Evolutionary conservation across 2,797 vertebrate genomes (phyloP).

Genomic region (Pitangus sulphuratus): DNA sequence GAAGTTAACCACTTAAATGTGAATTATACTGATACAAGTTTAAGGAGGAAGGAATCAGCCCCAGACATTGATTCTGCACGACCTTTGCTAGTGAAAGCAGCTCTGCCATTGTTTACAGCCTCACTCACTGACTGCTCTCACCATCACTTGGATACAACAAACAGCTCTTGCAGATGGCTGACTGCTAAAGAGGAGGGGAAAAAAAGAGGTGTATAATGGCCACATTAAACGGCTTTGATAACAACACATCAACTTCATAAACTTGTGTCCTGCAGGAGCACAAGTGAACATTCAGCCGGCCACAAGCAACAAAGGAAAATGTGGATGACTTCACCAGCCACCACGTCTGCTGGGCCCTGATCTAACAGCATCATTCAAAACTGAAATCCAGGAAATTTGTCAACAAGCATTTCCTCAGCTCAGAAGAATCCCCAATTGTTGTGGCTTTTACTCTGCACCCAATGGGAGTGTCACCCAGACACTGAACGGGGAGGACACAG

Average conservation of each 20-base stretch:
- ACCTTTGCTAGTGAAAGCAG: constrained; percentile 10
- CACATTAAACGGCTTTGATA: constrained; percentile 40
- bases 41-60: background rate
- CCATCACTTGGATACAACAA: constrained; percentile 10
- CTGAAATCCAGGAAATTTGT: constrained; percentile 44
- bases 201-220: constrained; percentile 8
- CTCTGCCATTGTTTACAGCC: constrained; percentile 6
- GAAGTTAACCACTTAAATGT: constrained; percentile 17
- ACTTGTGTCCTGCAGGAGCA: constrained; percentile 25
- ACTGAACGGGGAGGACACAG: background rate
- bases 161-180: constrained; percentile 35
- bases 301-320: constrained; percentile 52
- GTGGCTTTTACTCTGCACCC: background rate
- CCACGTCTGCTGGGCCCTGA: constrained; percentile 21
- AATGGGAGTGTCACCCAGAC: background rate
- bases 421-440: constrained; percentile 35
- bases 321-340: constrained; percentile 41
- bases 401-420: constrained; percentile 55
- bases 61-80: background rate
- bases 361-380: constrained; percentile 43
- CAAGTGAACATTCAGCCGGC: constrained; percentile 32
- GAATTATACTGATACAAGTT: background rate
- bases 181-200: background rate
- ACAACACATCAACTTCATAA: constrained; percentile 44
- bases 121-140: background rate